These are phyloP conservation scores for Lysandra bellargus DNA, from an alignment of 2,888 invertebrate species.

Conservation along the genomic window DNA sequence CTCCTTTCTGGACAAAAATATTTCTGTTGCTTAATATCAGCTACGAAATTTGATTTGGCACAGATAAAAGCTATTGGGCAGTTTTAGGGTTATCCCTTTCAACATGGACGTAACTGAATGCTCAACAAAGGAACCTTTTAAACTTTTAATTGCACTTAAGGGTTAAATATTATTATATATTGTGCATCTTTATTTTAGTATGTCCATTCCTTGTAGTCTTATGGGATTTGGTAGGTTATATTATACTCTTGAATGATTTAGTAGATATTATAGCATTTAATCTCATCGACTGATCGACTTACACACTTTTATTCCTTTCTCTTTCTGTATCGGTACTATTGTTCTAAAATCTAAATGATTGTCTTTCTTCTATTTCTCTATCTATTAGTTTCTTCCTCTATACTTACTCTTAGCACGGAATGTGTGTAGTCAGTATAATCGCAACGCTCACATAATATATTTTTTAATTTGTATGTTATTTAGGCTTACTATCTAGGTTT, in stretches of 20 bases:
- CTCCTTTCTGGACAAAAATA: background rate
- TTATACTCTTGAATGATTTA: conserved; percentile 58
- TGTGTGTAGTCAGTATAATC: conserved; percentile 57
- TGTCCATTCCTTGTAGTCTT: conserved; percentile 63
- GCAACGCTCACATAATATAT: conserved; percentile 53
- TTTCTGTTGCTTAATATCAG: conserved; percentile 6
- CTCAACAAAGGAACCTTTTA: conserved; percentile 66
- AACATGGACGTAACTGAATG: conserved; percentile 48
- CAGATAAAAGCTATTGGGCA: conserved; percentile 38
- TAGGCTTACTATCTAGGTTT: conserved; percentile 45
- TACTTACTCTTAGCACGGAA: conserved; percentile 57
- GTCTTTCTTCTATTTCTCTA: conserved; percentile 58
- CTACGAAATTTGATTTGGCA: background rate
- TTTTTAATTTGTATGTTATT: conserved; percentile 46
- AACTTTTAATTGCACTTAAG: conserved; percentile 73
- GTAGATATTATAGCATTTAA: conserved; percentile 59
- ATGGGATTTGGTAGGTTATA: conserved; percentile 56
- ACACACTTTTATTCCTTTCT: conserved; percentile 53
- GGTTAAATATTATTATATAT: conserved; percentile 48
- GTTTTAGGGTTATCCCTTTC: conserved; percentile 40
- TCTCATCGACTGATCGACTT: conserved; percentile 64
- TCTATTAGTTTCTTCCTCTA: conserved; percentile 47
- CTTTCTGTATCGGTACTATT: conserved; percentile 49
- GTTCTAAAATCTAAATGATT: conserved; percentile 40
- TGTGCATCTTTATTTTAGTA: conserved; percentile 49